Evolutionary conservation across 2,797 vertebrate genomes (phyloP).

Genomic region (Cyprinella venusta): DNA sequence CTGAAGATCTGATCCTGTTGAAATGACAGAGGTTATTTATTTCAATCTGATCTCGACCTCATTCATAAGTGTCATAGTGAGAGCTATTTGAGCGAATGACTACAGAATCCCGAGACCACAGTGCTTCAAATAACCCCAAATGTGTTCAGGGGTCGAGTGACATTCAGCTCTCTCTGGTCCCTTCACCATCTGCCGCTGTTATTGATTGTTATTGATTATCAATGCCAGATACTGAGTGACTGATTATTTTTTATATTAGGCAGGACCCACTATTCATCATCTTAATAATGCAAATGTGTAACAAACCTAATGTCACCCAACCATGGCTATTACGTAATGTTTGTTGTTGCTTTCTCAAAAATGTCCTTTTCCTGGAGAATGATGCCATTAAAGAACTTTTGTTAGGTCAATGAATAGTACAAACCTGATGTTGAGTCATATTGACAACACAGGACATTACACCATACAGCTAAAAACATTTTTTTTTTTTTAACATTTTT

Average conservation of each 20-base stretch:
- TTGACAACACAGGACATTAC: not conserved
- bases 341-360: not conserved
- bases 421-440: not conserved
- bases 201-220: conserved; percentile 65
- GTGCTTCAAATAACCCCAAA: conserved; percentile 18
- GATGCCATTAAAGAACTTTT: not conserved
- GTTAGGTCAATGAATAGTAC: not conserved
- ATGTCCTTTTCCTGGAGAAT: not conserved
- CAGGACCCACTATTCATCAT: conserved; percentile 22
- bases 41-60: conserved; percentile 33
- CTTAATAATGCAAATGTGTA: conserved; percentile 20
- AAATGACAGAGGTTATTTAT: conserved; percentile 30
- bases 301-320: not conserved
- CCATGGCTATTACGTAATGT: not conserved
- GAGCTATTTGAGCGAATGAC: conserved; percentile 39
- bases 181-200: conserved; percentile 65
- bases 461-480: not conserved
- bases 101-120: not conserved
- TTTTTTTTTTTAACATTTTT: not conserved
- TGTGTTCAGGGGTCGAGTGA: conserved; percentile 42
- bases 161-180: conserved; percentile 31
- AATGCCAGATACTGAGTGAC: conserved; percentile 57
- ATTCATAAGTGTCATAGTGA: conserved; percentile 14
- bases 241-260: conserved; percentile 51
- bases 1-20: conserved; percentile 12